These are phyloP conservation scores for Pristionchus fissidentatus DNA, from an alignment of 2,888 invertebrate genomes.

Conservation along the genomic window DNA sequence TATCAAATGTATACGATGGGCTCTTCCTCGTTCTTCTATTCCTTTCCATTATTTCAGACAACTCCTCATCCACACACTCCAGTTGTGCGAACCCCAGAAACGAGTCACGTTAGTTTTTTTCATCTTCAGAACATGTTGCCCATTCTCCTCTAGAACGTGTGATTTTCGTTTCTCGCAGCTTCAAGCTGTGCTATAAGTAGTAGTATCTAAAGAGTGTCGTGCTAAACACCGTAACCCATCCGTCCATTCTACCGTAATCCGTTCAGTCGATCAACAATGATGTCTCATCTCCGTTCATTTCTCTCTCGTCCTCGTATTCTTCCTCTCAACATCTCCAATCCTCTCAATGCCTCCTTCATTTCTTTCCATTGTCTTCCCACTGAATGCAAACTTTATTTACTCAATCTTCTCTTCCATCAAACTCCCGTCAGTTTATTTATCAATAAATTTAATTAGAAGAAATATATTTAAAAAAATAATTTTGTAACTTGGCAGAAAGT, in stretches of 20 bases:
- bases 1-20: no score
- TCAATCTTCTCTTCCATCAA: constrained; percentile 35
- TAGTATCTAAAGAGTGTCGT: no score
- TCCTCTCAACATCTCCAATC: constrained; percentile 31
- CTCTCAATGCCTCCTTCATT: background rate
- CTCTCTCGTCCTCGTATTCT: constrained; percentile 30
- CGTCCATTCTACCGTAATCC: no score
- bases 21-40: no score
- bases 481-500: constrained; percentile 11
- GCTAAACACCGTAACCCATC: no score
- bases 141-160: background rate
- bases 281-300: constrained; percentile 38
- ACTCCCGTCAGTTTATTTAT: background rate
- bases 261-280: constrained; percentile 11
- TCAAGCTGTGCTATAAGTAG: no score
- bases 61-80: background rate
- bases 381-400: constrained; percentile 32
- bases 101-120: constrained; percentile 3
- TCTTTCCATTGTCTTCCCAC: constrained; percentile 34
- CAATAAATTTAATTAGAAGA: background rate
- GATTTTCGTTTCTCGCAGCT: no score
- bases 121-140: background rate
- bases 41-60: constrained; percentile 6
- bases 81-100: constrained; percentile 18
- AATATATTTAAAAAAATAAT: background rate